Evolutionary conservation across 2,113 vertebrate species (phyloP).

Genomic region (Myodes glareolus): DNA sequence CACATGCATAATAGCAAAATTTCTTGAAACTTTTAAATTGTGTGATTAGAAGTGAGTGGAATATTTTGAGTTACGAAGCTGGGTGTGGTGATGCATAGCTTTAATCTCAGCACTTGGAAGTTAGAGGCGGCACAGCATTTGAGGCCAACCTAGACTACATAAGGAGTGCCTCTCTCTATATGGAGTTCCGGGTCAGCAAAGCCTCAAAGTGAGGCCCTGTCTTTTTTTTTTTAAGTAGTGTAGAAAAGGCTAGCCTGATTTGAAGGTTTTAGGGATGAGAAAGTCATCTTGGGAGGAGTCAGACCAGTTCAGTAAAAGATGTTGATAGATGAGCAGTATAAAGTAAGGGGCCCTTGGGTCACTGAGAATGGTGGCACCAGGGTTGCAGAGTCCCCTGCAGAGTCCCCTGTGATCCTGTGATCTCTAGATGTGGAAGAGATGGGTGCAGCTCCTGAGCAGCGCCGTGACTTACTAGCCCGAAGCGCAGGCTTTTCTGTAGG

Average conservation of each 20-base stretch:
- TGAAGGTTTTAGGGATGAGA: not conserved
- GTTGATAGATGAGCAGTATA: not conserved
- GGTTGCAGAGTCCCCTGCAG: not conserved
- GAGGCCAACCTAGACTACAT: not conserved
- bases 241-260: constrained; percentile 2
- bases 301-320: not conserved
- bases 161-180: not conserved
- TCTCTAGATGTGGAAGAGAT: not conserved
- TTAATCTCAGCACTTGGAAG: not conserved
- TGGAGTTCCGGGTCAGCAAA: not conserved
- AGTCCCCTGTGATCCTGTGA: not conserved
- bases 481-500: constrained; percentile 45
- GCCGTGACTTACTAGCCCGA: not conserved
- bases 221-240: not conserved
- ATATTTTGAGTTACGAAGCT: not conserved
- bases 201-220: not conserved
- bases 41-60: not conserved
- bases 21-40: not conserved
- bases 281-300: not conserved
- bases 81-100: not conserved
- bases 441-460: not conserved
- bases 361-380: not conserved
- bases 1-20: not conserved
- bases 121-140: not conserved
- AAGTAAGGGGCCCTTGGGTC: not conserved